These are phyloP conservation scores for Cebidichthys violaceus DNA, from an alignment of 2,113 vertebrate genomes.

Conservation along the genomic window DNA sequence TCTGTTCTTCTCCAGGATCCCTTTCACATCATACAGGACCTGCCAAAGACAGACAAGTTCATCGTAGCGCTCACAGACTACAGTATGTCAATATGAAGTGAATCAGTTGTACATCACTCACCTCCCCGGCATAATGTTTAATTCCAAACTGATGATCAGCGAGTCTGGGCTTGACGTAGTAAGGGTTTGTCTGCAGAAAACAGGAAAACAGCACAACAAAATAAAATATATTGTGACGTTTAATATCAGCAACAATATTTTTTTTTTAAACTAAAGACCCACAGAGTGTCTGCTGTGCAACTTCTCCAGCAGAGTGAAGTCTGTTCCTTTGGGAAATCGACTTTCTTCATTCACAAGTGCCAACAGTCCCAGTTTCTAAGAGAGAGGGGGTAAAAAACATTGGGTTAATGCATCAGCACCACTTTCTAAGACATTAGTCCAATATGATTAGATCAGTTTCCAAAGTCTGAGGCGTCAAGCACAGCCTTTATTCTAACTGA, in stretches of 20 bases:
- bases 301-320: constrained; percentile 93
- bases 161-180: constrained; percentile 92
- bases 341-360: constrained; percentile 94
- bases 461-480: neutral
- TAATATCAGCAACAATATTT: neutral
- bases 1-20: constrained; percentile 94
- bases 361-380: constrained; percentile 92
- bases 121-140: constrained; percentile 94
- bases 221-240: neutral
- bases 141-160: constrained; percentile 94
- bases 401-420: constrained; percentile 14
- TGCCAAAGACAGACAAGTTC: constrained; percentile 56
- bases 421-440: constrained; percentile 18
- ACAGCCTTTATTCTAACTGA: constrained; percentile 3
- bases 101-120: constrained; percentile 47
- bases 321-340: constrained; percentile 94
- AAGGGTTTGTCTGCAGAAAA: constrained; percentile 89
- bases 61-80: neutral
- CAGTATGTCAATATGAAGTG: neutral
- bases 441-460: constrained; percentile 18
- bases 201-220: neutral
- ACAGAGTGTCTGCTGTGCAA: constrained; percentile 92
- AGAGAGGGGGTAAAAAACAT: constrained; percentile 31
- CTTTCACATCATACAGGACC: constrained; percentile 90
- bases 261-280: constrained; percentile 65